Conservation (phyloP, 2,797 vertebrate species). For the Myiotriccus ornatus region DNA sequence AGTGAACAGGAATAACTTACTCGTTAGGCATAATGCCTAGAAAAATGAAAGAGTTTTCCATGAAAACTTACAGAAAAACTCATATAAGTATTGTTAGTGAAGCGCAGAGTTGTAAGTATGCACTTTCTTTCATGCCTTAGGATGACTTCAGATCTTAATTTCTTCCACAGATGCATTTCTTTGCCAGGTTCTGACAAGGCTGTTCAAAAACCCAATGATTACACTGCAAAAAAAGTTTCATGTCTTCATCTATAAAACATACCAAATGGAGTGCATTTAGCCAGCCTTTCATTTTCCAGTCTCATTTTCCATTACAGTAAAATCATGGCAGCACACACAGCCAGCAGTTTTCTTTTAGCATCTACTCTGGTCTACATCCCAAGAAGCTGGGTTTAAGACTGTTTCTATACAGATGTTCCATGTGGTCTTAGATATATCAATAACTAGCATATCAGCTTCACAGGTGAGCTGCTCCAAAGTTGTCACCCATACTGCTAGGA, state of each 20-base stretch:
- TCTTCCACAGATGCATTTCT: background rate
- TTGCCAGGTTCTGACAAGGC: background rate
- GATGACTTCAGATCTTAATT: constrained; percentile 14
- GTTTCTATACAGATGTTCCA: background rate
- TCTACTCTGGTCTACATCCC: background rate
- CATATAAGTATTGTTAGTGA: background rate
- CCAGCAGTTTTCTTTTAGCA: background rate
- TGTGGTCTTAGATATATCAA: background rate
- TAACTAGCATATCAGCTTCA: background rate
- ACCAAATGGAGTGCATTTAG: background rate
- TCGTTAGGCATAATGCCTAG: background rate
- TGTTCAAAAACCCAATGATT: background rate
- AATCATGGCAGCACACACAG: background rate
- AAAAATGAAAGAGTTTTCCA: background rate
- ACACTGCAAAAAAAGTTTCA: background rate
- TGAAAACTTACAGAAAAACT: background rate
- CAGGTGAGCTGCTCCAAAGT: background rate
- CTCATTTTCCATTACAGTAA: background rate
- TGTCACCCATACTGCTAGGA: background rate
- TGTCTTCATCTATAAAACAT: background rate
- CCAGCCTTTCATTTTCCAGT: background rate
- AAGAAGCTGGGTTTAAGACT: background rate
- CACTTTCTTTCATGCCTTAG: background rate
- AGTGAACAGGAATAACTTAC: background rate
- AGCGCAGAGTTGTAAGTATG: background rate